phyloP scores from a whole-genome alignment of 2,113 vertebrate species.

The Onychostruthus taczanowskii region DNA sequence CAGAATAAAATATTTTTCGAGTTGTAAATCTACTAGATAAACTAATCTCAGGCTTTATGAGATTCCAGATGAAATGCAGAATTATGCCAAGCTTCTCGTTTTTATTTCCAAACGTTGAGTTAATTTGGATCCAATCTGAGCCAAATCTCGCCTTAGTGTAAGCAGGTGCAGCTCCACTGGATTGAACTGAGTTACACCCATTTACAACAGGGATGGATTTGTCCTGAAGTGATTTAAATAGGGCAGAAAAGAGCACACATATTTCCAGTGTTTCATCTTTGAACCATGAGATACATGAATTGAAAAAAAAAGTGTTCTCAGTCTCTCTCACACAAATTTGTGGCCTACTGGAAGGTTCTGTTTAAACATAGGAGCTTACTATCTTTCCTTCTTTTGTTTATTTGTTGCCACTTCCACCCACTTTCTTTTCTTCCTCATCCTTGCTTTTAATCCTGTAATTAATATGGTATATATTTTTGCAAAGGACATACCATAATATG shows the following conservation, averaged over 20 bases:
- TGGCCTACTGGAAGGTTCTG: background rate
- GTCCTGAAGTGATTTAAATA: slow-evolving; percentile 39
- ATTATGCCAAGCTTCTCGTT: slow-evolving; percentile 7
- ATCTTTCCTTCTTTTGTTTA: background rate
- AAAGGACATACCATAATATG: background rate
- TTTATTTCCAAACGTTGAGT: slow-evolving; percentile 47
- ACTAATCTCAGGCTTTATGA: slow-evolving; percentile 9
- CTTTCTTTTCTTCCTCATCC: background rate
- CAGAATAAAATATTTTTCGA: slow-evolving; percentile 14
- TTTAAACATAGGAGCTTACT: background rate
- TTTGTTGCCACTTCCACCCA: background rate
- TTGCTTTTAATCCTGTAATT: background rate
- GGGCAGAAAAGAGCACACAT: slow-evolving; percentile 24
- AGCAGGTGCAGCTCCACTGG: slow-evolving; percentile 47
- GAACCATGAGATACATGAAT: background rate
- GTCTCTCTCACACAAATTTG: background rate
- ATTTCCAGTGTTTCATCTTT: slow-evolving; percentile 37
- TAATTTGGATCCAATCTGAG: slow-evolving; percentile 32
- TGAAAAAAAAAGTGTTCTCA: background rate
- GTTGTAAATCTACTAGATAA: slow-evolving; percentile 61
- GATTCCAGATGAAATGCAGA: slow-evolving; percentile 40
- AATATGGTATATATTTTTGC: background rate
- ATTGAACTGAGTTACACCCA: slow-evolving; percentile 35
- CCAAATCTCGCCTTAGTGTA: background rate
- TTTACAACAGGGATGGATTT: slow-evolving; percentile 8